Evolutionary conservation across 1,140 invertebrate genomes (phyloP), one percentile per base, ranked within the genome.

Genomic region (Drosophila busckii): DNA sequence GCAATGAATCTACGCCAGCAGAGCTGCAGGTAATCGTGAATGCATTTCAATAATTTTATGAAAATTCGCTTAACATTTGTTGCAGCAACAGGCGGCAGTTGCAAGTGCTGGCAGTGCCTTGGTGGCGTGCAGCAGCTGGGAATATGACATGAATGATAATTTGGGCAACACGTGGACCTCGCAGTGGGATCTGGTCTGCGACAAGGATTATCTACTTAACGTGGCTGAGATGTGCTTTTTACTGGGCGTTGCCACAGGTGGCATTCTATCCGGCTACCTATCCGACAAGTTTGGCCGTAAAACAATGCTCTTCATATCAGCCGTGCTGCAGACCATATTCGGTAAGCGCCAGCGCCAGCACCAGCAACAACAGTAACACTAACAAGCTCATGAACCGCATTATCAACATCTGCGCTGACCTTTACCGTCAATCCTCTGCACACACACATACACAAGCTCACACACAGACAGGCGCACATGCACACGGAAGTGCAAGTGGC

Each of bases 241-340:
- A 13, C 85, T 91, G 20, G 92, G 92, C 20, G 91, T 93, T 2
- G 92, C 92, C 37, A 84, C 92, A 38, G 92, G 92, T 54, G 92
- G 92, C 25, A 89, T 93, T 5, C 89, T 93, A 2, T 92, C 91
- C 25, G 92, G 92, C 12, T 90, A 92, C 70, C 89, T 93, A 32
- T 93, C 92, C n/a, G 93, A 93, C 84, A 92, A 90, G 85, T 94
- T 92, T 67, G 94, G 94, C 4, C 89, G 94, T 48, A 95, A 95
- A 87, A 89, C 88, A 32, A 93, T 93, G 25, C 86, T 95, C 34
- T 91, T 95, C 87, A 86, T 91, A 17, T 91, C 93, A 44, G 88
- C 93, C 32, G 65, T 93, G 28, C 87, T 93, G 4, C 94, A 95
- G 85, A 89, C 93, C 37, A 87, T 89, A 34, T 88, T 91, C 15